These are phyloP conservation scores for Crotalus helleri DNA, from an alignment of 2,113 vertebrate genomes.

Conservation along the genomic window DNA sequence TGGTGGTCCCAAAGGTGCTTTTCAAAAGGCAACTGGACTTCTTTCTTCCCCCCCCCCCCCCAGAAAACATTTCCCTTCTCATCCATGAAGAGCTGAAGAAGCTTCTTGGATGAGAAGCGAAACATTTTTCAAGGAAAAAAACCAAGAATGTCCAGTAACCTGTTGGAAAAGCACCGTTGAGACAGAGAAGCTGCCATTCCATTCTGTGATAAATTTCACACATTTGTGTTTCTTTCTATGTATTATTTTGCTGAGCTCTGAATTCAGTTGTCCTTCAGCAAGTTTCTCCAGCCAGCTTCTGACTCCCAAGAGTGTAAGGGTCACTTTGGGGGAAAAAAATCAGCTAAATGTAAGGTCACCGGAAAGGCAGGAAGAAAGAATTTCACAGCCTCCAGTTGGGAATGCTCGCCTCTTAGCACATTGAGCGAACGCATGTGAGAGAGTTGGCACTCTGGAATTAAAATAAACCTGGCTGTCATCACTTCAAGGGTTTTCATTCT, in stretches of 20 bases:
- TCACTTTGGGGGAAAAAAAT: constrained; percentile 23
- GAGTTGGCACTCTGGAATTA: neutral
- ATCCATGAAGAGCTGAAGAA: neutral
- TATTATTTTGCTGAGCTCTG: neutral
- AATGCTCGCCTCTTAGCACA: neutral
- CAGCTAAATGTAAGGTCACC: neutral
- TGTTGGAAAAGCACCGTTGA: neutral
- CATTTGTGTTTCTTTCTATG: neutral
- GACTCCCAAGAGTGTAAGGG: constrained; percentile 38
- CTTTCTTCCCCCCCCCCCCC: too few relatives aligned
- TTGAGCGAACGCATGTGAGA: accelerated
- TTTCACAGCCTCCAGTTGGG: constrained; percentile 7
- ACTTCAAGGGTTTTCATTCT: neutral
- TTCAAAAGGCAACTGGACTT: neutral
- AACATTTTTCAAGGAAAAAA: neutral
- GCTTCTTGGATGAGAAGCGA: neutral
- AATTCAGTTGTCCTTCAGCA: neutral
- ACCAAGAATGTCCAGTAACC: neutral
- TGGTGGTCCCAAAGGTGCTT: neutral
- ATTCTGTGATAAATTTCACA: neutral
- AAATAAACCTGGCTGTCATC: neutral
- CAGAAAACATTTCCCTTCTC: neutral
- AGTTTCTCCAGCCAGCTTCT: constrained; percentile 15
- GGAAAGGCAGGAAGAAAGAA: constrained; percentile 26
- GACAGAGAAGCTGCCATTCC: neutral